Evolutionary conservation across 2,888 invertebrate genomes (phyloP), one percentile per base, ranked within the genome.

Genomic region (Perizoma flavofasciatum): DNA sequence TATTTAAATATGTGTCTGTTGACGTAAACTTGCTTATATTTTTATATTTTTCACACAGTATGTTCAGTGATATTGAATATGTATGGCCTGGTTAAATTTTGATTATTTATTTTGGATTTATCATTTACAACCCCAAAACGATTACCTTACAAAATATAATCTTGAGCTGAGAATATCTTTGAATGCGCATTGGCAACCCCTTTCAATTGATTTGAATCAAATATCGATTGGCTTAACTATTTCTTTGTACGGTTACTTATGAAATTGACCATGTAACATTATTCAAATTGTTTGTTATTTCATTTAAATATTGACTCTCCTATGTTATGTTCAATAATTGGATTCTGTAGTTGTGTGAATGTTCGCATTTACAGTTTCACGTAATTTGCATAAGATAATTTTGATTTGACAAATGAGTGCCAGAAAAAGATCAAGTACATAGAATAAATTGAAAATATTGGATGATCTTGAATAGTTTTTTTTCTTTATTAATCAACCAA

Each of bases 231-330:
- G 65, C 70, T 73, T 77, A 74, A 71, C 63, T 57, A 67, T 70
- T 68, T 72, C 71, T 75, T 69, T 70, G 67, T 82, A 81, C 74
- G 83, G 85, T 86, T 81, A 78, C 79, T 73, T 78, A 75, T 80
- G 82, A 85, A 89, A 89, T 89, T 89, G 89, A 89, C 89, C 89
- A 77, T 85, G 82, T 78, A 80, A 82, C 73, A 73, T 83, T 37
- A 86, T 87, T 83, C 71, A 80, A 83, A 82, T 78, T 69, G 68
- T 65, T 55, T 56, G 69, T 66, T 72, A 22, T 22, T 22, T 22
- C 22, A 72, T 74, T 67, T 69, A 66, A 74, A 69, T 74, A 22
- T 60, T 47, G 46, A 53, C 59, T 65, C 35, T 53, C 37, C n/a
- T n/a, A n/a, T n/a, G n/a, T n/a, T n/a, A 50, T 22, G 51, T 55